These are phyloP conservation scores for Acanthochromis polyacanthus DNA, from an alignment of 2,113 vertebrate genomes.

Conservation along the genomic window DNA sequence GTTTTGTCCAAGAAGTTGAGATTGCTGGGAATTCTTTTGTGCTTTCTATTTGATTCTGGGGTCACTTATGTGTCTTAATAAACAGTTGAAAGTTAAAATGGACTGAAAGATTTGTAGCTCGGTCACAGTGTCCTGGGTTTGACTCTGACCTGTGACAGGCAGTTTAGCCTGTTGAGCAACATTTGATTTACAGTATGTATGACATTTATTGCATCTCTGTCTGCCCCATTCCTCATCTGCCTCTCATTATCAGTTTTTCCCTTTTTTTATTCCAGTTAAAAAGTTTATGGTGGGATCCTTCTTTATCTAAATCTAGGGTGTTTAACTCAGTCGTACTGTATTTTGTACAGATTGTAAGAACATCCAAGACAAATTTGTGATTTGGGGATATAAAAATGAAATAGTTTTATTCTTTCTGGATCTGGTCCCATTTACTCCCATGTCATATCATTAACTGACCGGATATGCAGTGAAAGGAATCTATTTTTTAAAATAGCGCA, in stretches of 20 bases:
- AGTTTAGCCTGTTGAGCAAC: neutral
- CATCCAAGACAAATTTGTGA: too few relatives aligned
- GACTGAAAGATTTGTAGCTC: too few relatives aligned
- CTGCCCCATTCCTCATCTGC: neutral
- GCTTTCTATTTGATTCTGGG: neutral
- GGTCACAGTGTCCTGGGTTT: too few relatives aligned
- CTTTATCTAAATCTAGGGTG: neutral
- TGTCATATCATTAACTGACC: constrained; percentile 5
- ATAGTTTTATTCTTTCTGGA: too few relatives aligned
- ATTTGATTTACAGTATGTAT: constrained; percentile 21
- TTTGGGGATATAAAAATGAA: too few relatives aligned
- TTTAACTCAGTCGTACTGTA: neutral
- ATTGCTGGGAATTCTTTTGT: constrained; percentile 1
- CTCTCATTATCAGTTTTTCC: neutral
- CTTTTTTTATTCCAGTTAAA: neutral
- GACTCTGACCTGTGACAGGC: neutral
- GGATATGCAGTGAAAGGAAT: too few relatives aligned
- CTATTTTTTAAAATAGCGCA: neutral
- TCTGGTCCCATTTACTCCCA: too few relatives aligned
- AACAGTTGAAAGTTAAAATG: neutral
- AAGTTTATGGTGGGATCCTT: neutral
- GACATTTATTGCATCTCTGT: constrained; percentile 19
- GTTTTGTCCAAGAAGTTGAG: neutral
- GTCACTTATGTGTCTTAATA: neutral
- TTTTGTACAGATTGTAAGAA: neutral